Conservation (phyloP, 2,113 vertebrate genomes). For the Petrocephalus microphthalmus region DNA sequence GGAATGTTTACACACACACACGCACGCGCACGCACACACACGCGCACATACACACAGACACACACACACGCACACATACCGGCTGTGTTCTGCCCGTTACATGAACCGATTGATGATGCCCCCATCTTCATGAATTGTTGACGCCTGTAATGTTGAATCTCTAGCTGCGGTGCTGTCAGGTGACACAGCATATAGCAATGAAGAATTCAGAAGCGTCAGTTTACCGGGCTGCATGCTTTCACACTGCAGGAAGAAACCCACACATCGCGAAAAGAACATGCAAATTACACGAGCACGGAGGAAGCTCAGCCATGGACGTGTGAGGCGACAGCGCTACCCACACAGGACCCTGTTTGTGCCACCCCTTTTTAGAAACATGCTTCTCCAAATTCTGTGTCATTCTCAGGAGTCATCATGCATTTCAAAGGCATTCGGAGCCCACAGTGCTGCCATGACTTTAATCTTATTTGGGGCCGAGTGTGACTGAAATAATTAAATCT, state of each 20-base stretch:
- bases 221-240: neutral
- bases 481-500: conserved; percentile 14
- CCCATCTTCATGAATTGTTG: neutral
- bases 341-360: neutral
- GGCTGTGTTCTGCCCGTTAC: neutral
- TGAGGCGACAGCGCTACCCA: neutral
- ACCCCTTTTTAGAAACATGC: neutral
- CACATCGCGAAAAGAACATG: neutral
- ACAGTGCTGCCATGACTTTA: neutral
- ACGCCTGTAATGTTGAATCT: neutral
- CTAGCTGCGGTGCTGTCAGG: neutral
- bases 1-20: neutral
- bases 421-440: neutral
- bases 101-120: neutral
- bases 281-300: neutral
- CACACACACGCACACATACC: neutral
- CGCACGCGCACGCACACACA: neutral
- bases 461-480: conserved; percentile 13
- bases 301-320: neutral
- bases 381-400: neutral
- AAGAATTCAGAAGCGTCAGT: neutral
- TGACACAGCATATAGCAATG: neutral
- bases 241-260: neutral
- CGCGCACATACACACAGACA: neutral
- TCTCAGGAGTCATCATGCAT: neutral